A percentile compares a stretch with the other conserved stretches of the same genome.
Evolutionary conservation across 2,888 invertebrate genomes (phyloP).

Genomic region (Gisinianus flammeolus): DNA sequence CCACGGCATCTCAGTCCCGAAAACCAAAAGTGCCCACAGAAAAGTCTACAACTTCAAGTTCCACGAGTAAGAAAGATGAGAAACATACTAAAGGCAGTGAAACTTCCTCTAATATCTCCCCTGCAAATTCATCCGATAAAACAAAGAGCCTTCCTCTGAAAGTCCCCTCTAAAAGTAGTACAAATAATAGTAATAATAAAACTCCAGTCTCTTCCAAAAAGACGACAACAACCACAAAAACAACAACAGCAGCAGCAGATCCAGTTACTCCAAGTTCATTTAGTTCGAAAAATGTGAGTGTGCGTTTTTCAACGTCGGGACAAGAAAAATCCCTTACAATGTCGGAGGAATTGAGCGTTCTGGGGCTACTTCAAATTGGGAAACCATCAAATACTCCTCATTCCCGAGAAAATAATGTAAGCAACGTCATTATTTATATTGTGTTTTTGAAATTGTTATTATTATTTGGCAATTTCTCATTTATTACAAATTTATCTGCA

Average conservation of each 20-base stretch:
- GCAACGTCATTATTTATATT: background rate
- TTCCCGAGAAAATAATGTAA: background rate
- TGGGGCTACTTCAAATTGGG: background rate
- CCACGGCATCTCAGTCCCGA: no score
- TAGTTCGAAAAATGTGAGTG: background rate
- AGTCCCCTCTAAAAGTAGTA: background rate
- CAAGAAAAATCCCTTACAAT: slow-evolving; percentile 27
- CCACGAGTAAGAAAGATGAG: no score
- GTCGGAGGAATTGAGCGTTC: slow-evolving; percentile 32
- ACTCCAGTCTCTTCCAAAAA: background rate
- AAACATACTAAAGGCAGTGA: no score
- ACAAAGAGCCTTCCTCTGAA: background rate
- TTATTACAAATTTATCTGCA: background rate
- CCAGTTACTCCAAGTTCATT: background rate
- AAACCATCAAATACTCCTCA: background rate
- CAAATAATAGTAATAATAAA: background rate
- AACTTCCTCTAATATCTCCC: background rate
- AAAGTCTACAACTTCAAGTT: background rate
- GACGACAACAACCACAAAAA: background rate
- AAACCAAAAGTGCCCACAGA: no score
- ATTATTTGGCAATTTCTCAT: no score
- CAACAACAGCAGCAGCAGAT: background rate
- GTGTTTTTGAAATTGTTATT: background rate
- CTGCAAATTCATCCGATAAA: background rate
- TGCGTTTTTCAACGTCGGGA: slow-evolving; percentile 34